These are phyloP conservation scores for Alca torda DNA, from an alignment of 2,797 vertebrate genomes.

Conservation along the genomic window DNA sequence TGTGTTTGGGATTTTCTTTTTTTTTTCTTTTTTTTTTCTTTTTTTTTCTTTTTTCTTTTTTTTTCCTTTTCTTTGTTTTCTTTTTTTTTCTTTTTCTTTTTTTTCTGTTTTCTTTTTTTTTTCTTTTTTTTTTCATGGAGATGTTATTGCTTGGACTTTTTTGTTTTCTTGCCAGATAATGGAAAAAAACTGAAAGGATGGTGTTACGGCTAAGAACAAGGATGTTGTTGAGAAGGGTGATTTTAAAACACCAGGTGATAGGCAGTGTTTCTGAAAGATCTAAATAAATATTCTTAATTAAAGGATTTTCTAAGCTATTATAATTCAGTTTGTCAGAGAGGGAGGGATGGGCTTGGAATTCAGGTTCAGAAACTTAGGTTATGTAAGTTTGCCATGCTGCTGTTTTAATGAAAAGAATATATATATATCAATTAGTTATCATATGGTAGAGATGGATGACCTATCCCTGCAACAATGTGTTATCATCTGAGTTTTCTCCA, in stretches of 20 bases:
- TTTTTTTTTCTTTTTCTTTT: too few species aligned
- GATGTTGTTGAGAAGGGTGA: background rate
- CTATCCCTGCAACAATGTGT: slow-evolving; percentile 43
- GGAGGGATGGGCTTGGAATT: background rate
- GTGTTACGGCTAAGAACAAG: background rate
- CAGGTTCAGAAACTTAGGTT: background rate
- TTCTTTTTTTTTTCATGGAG: background rate
- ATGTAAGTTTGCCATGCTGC: background rate
- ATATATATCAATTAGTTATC: slow-evolving; percentile 2
- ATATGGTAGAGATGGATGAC: slow-evolving; percentile 25
- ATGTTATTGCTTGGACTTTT: background rate
- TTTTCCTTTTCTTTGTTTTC: too few species aligned
- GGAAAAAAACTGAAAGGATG: background rate
- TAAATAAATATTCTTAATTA: background rate
- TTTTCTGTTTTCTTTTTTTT: background rate
- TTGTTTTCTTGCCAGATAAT: background rate
- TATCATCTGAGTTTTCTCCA: slow-evolving; percentile 26
- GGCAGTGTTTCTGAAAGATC: background rate
- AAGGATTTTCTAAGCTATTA: background rate
- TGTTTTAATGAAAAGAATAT: background rate
- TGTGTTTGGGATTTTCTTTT: background rate
- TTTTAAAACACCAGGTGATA: background rate
- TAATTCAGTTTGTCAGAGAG: background rate
- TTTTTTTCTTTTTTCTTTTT: background rate
- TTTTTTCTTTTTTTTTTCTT: background rate